A percentile compares a stretch with the other conserved stretches of the same genome.
Evolutionary conservation across 2,113 vertebrate species (phyloP).

Genomic region (Eubucco bourcierii): DNA sequence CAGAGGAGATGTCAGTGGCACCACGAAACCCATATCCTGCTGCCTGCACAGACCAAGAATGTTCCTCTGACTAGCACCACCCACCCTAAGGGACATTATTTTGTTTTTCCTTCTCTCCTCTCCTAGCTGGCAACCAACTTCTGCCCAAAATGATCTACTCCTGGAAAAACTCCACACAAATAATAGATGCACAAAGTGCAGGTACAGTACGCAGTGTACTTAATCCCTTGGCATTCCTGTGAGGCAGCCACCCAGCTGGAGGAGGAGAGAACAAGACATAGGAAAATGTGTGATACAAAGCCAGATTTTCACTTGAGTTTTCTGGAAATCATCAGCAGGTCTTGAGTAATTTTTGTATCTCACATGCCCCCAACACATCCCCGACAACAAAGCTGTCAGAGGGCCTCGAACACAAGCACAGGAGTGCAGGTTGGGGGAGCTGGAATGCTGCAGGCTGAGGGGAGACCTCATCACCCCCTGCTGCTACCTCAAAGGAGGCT

Average conservation of each 20-base stretch:
- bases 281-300: not conserved
- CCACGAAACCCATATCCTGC: constrained; percentile 37
- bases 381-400: not conserved
- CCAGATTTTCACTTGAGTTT: not conserved
- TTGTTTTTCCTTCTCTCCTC: constrained; percentile 65
- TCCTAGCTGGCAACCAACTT: constrained; percentile 57
- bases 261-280: not conserved
- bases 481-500: too few species aligned
- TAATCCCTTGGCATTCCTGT: constrained; percentile 38
- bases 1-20: constrained; percentile 37
- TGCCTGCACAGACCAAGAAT: constrained; percentile 54
- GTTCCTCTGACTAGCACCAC: constrained; percentile 36
- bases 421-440: too few species aligned
- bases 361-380: not conserved
- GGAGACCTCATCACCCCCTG: too few species aligned
- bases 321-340: constrained; percentile 19
- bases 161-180: constrained; percentile 50
- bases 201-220: constrained; percentile 70
- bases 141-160: constrained; percentile 64
- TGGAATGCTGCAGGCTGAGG: too few species aligned
- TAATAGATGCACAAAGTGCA: constrained; percentile 54
- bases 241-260: constrained; percentile 11
- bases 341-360: not conserved
- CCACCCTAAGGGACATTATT: constrained; percentile 58
- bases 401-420: too few species aligned